These are phyloP conservation scores for Hemibagrus wyckioides DNA, from an alignment of 2,113 vertebrate species.

Conservation along the genomic window DNA sequence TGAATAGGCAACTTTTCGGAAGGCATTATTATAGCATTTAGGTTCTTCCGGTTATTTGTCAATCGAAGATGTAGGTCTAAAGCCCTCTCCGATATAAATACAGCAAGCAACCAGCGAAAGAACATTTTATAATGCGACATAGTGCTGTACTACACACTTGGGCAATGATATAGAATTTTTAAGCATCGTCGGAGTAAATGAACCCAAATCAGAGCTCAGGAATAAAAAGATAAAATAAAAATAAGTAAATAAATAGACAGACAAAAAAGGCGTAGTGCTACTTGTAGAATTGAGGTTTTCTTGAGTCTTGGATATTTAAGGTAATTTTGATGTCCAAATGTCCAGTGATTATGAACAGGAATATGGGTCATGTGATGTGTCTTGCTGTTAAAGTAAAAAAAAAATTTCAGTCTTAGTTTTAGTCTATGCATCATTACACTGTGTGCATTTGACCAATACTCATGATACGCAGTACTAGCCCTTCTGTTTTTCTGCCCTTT, in stretches of 20 bases:
- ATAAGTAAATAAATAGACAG: background rate
- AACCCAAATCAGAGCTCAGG: background rate
- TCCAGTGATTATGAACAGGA: background rate
- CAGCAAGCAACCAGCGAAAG: background rate
- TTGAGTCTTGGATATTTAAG: background rate
- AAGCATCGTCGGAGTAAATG: background rate
- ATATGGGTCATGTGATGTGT: background rate
- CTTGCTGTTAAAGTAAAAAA: background rate
- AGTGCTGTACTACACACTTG: background rate
- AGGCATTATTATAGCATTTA: background rate
- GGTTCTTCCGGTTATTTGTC: background rate
- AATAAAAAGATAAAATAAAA: background rate
- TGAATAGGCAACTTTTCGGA: background rate
- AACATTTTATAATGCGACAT: background rate
- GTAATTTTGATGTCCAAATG: too few species aligned
- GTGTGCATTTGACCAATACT: background rate
- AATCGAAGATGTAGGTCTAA: background rate
- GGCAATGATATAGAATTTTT: background rate
- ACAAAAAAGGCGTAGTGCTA: background rate
- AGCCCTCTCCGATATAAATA: background rate
- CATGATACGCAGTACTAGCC: background rate
- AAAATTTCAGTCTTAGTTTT: background rate
- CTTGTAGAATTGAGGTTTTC: background rate
- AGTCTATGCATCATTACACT: background rate
- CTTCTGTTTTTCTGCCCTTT: background rate